Evolutionary conservation across 2,797 vertebrate species (phyloP), one percentile per base, ranked within the genome.

Genomic region (Toxotes lorentzi): DNA sequence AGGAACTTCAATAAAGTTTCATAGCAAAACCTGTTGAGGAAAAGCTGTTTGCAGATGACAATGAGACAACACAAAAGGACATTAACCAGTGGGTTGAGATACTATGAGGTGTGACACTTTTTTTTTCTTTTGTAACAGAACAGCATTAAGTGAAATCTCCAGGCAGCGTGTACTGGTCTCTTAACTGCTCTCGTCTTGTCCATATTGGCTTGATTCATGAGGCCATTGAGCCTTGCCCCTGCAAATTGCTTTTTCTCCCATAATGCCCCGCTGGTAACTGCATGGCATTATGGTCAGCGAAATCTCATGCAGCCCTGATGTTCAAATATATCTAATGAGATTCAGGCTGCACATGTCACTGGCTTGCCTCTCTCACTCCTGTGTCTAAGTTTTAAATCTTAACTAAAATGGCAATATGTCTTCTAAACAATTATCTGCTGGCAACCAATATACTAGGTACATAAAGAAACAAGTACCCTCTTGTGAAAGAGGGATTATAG

Each of bases 241-340:
- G 88, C 84, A 94, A 93, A 93, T 92, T 92, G 91, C 91, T 91
- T 94, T 91, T 89, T 70, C 81, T 78, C 83, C 90, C 91, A 91
- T 87, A 88, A 91, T 91, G 84, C 83, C 84, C 76, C 0, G 67
- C 84, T 87, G 62, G 75, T 88, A 89, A 90, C 85, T 75, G 84
- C 76, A 70, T 76, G 68, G 84, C 89, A 85, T 89, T 85, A 87
- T 65, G 84, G 84, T 84, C 85, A 79, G 83, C 65, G 13, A 76
- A 91, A 87, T 86, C 80, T 86, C 80, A 79, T 40, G 51, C 78
- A 70, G 65, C 38, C 72, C 76, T 34, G 67, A 80, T 80, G 84
- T 82, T 89, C 71, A 78, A 86, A 90, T 74, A 69, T 57, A 84
- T 87, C 70, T 84, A 84, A 89, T 79, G 81, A 86, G 70, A 86